Evolutionary conservation across 53 echinoderm and acorn worm genomes (phyloP).

Genomic region (Mesocentrotus franciscanus): DNA sequence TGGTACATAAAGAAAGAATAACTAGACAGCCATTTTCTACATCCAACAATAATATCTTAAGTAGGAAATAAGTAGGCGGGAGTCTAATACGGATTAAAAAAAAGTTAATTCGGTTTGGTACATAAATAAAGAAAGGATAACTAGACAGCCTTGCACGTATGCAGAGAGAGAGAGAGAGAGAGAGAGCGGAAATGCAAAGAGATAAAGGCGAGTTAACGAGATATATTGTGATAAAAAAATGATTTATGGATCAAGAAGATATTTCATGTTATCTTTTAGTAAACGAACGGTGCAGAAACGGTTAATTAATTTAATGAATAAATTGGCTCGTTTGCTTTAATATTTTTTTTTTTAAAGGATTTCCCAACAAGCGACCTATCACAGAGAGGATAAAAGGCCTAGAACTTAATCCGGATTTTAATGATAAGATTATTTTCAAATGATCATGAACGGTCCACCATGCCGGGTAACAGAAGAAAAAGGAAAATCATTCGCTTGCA

Average conservation of each 20-base stretch:
- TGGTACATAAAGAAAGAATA: background rate
- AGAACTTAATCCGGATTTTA: conserved; percentile 13
- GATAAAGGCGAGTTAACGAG: background rate
- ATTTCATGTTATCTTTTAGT: background rate
- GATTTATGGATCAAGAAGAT: background rate
- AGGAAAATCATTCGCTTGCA: background rate
- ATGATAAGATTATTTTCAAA: conserved; percentile 34
- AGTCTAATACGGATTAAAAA: background rate
- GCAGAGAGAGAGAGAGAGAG: background rate
- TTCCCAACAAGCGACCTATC: background rate
- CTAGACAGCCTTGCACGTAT: too few relatives aligned
- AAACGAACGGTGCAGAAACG: background rate
- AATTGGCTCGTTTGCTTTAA: background rate
- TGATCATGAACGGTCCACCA: background rate
- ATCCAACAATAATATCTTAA: background rate
- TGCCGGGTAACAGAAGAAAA: background rate
- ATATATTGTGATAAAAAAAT: background rate
- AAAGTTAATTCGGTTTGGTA: background rate
- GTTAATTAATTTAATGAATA: conserved; percentile 35
- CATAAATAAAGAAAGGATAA: background rate
- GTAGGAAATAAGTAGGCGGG: background rate
- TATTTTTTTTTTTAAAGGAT: background rate
- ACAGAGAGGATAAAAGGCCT: conserved; percentile 6
- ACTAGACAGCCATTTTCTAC: too few relatives aligned
- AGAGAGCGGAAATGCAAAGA: background rate